Percentiles rank a stretch among this genome's conserved stretches.
Conservation (phyloP, 1,140 invertebrate species). For the Rhyacophila brunnea region DNA sequence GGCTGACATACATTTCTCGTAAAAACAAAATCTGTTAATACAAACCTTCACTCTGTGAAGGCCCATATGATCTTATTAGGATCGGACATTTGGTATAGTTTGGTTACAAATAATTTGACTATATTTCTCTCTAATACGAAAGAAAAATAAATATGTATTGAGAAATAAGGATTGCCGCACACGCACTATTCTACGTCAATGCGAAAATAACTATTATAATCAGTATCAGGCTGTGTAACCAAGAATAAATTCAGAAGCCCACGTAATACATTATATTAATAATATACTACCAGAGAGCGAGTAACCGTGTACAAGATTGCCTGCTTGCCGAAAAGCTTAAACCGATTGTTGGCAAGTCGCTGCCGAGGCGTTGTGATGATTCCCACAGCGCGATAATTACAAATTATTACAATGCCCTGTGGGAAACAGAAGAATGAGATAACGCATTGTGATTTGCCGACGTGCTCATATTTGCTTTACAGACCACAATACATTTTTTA, state of each 20-base stretch:
- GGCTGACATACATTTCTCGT: too few relatives aligned
- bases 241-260: not conserved
- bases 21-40: too few relatives aligned
- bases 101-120: too few relatives aligned
- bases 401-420: conserved; percentile 4
- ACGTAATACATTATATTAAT: not conserved
- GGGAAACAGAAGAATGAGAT: conserved; percentile 23
- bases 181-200: conserved; percentile 7
- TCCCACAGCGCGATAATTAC: conserved; percentile 16
- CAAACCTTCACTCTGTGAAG: too few relatives aligned
- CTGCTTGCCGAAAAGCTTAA: conserved; percentile 19
- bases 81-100: too few relatives aligned
- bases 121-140: too few relatives aligned
- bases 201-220: not conserved
- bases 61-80: too few relatives aligned
- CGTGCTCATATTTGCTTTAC: too few relatives aligned
- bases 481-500: too few relatives aligned
- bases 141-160: too few relatives aligned
- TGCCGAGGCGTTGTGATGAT: conserved; percentile 6
- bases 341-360: conserved; percentile 16
- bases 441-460: not conserved
- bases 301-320: conserved; percentile 14
- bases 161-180: too few relatives aligned
- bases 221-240: not conserved
- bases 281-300: conserved; percentile 15